These are phyloP conservation scores for Lagorchestes hirsutus DNA, from an alignment of 2,797 vertebrate genomes.

Conservation along the genomic window DNA sequence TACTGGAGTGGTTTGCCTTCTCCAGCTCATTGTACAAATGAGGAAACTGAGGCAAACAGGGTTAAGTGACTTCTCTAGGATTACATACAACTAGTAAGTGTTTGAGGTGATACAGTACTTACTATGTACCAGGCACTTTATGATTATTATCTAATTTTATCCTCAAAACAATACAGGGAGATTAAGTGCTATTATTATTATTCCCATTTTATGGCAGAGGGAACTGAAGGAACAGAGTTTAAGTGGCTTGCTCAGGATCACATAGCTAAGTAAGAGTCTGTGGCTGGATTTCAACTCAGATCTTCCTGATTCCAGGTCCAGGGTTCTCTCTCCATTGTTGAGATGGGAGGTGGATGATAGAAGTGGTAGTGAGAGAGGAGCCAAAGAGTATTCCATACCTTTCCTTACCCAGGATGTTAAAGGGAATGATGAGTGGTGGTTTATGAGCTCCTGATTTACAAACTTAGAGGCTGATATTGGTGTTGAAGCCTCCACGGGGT, in stretches of 20 bases:
- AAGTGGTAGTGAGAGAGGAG: background rate
- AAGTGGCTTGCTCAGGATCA: background rate
- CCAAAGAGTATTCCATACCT: background rate
- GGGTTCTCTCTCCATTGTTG: background rate
- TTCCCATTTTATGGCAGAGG: background rate
- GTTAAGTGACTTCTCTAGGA: too few relatives aligned
- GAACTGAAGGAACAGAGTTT: background rate
- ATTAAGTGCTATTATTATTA: background rate
- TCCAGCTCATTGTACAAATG: too few relatives aligned
- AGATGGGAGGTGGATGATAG: background rate
- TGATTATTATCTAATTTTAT: background rate
- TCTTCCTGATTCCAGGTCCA: background rate
- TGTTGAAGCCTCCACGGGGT: background rate
- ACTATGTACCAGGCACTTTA: background rate
- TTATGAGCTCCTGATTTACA: slow-evolving; percentile 32
- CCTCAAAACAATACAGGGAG: background rate
- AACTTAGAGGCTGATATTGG: slow-evolving; percentile 15
- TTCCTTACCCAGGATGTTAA: background rate
- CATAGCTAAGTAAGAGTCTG: background rate
- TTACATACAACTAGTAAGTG: background rate
- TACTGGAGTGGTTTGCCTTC: too few relatives aligned
- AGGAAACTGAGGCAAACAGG: too few relatives aligned
- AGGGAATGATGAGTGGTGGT: background rate
- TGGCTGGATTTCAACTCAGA: background rate
- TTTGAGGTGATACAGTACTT: background rate